Evolutionary conservation across 1,140 invertebrate species (phyloP).

Genomic region (Bombus soroeensis): DNA sequence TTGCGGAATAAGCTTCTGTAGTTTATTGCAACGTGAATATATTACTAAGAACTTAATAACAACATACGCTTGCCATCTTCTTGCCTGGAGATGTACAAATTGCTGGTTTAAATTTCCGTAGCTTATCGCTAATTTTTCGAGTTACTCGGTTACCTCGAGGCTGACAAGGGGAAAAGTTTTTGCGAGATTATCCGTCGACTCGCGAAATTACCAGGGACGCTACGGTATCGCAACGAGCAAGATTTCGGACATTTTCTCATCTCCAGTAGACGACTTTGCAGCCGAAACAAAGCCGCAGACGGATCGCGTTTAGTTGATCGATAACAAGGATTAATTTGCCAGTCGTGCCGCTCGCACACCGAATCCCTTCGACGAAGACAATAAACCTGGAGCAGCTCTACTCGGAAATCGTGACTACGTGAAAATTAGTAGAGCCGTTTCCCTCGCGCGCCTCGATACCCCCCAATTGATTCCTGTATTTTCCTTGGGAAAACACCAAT

Average conservation of each 20-base stretch:
- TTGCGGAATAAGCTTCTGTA: no score
- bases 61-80: neutral
- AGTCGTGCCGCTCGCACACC: neutral
- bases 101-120: neutral
- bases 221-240: neutral
- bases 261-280: neutral
- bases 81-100: neutral
- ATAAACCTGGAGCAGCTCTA: neutral
- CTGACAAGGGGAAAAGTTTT: neutral
- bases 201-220: neutral
- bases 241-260: neutral
- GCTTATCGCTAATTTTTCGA: neutral
- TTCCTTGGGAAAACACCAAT: conserved; percentile 22
- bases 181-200: conserved; percentile 6
- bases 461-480: conserved; percentile 22
- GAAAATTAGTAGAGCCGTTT: conserved; percentile 27
- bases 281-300: conserved; percentile 30
- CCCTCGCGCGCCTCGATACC: neutral
- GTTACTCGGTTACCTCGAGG: neutral
- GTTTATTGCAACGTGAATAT: neutral
- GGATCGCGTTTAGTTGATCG: conserved; percentile 47
- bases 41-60: neutral
- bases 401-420: conserved; percentile 18
- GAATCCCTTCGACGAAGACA: neutral
- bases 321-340: conserved; percentile 46